phyloP scores from a whole-genome alignment of 2,888 invertebrate species.

The Mamestra brassicae region DNA sequence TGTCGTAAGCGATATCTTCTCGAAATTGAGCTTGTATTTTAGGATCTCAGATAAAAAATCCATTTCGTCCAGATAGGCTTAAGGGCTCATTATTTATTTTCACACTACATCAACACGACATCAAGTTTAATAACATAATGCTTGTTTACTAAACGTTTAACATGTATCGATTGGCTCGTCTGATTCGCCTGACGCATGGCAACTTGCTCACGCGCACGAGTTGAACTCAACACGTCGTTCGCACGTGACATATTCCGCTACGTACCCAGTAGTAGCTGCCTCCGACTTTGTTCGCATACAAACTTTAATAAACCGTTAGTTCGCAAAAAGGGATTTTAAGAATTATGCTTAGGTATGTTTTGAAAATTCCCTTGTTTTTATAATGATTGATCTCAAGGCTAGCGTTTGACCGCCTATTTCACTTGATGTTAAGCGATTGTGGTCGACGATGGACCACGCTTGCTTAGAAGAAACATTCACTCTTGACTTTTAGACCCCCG shows the following conservation, averaged over 20 bases:
- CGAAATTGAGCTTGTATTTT: no score
- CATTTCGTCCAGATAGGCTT: no score
- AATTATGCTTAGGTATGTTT: not conserved
- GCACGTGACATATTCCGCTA: slow-evolving; percentile 41
- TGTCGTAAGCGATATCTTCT: no score
- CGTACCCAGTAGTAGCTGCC: slow-evolving; percentile 2
- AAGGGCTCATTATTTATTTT: no score
- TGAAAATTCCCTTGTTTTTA: not conserved
- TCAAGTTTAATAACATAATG: no score
- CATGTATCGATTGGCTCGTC: slow-evolving; percentile 15
- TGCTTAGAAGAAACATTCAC: not conserved
- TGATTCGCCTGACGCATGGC: slow-evolving; percentile 14
- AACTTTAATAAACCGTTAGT: slow-evolving; percentile 2
- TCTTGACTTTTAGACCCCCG: no score
- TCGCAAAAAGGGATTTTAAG: not conserved
- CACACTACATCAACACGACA: no score
- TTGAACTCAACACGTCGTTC: slow-evolving; percentile 43
- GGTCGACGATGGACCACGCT: not conserved
- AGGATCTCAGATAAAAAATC: no score
- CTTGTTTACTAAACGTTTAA: not conserved
- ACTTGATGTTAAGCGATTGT: not conserved
- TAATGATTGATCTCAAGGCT: not conserved
- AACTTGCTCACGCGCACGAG: slow-evolving; percentile 12
- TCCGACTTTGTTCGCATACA: slow-evolving; percentile 21
- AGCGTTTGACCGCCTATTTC: not conserved